A percentile compares a stretch with the other conserved stretches of the same genome.
Evolutionary conservation across 23 tunicate genomes (phyloP).

Genomic region (Diplosoma virens): DNA sequence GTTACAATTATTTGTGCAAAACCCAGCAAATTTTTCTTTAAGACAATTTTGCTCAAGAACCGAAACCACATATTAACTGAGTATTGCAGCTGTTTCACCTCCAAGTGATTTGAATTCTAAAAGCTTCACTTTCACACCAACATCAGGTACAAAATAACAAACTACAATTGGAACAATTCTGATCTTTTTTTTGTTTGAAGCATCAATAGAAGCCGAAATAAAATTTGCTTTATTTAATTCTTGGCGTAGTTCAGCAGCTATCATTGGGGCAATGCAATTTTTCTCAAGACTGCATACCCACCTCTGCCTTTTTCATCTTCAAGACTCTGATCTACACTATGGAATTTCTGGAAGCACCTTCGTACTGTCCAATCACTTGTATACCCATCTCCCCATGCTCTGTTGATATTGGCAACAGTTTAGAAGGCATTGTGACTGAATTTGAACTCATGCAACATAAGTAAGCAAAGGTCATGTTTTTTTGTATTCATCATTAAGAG

Average conservation of each 20-base stretch:
- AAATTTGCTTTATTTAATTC: slow-evolving; percentile 10
- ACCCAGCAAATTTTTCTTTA: slow-evolving; percentile 9
- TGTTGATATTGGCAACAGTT: no score
- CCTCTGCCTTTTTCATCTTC: no score
- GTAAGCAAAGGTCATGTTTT: no score
- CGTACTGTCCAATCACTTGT: no score
- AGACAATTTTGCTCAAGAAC: slow-evolving; percentile 16
- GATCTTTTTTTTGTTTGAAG: slow-evolving; percentile 17
- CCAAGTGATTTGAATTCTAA: slow-evolving; percentile 23
- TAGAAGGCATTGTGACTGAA: no score
- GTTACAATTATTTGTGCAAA: slow-evolving; percentile 18
- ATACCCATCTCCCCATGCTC: no score
- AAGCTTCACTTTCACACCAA: slow-evolving; percentile 30
- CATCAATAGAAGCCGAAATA: slow-evolving; percentile 11
- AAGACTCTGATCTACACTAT: no score
- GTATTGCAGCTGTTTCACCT: no score
- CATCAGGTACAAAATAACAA: slow-evolving; percentile 27
- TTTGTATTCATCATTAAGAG: no score
- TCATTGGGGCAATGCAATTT: slow-evolving; percentile 25
- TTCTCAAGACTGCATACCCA: no score
- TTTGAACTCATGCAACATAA: no score
- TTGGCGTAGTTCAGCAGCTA: slow-evolving; percentile 24
- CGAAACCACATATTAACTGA: slow-evolving; percentile 22
- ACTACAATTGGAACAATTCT: slow-evolving; percentile 25
- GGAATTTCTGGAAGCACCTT: no score